Conservation (phyloP, 2,113 vertebrate species). For the Polypterus bichir region DNA sequence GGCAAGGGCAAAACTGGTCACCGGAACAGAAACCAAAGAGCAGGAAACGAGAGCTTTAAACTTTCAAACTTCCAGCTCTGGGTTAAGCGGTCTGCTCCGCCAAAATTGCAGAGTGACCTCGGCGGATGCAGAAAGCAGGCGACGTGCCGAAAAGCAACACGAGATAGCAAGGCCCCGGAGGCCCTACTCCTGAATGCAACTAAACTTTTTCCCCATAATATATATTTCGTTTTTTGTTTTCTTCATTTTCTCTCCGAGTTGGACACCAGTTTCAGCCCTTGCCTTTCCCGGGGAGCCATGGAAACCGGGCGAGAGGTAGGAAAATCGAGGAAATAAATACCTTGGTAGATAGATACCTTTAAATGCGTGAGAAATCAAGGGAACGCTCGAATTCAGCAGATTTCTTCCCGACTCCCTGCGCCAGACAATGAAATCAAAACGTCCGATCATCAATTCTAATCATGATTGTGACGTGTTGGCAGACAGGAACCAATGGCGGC, state of each 20-base stretch:
- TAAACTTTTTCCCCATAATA: constrained; percentile 50
- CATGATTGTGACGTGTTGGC: constrained; percentile 88
- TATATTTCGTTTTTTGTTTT: constrained; percentile 26
- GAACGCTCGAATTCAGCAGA: constrained; percentile 64
- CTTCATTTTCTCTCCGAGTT: constrained; percentile 13
- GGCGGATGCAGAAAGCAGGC: constrained; percentile 1
- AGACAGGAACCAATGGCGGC: constrained; percentile 76
- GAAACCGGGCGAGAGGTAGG: not conserved
- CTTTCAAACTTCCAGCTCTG: constrained; percentile 15
- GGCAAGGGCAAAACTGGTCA: constrained; percentile 7
- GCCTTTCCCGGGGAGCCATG: not conserved
- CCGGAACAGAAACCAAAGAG: constrained; percentile 8
- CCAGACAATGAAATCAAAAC: constrained; percentile 97
- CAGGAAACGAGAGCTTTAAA: constrained; percentile 16
- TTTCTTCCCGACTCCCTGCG: constrained; percentile 71
- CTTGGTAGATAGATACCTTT: constrained; percentile 37
- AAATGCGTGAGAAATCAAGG: constrained; percentile 46
- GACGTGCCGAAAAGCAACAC: not conserved
- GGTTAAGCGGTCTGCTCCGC: constrained; percentile 18
- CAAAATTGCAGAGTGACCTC: constrained; percentile 9
- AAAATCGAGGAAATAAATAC: constrained; percentile 16
- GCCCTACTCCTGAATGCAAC: constrained; percentile 30
- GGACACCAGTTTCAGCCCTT: constrained; percentile 16
- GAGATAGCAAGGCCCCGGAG: constrained; percentile 28
- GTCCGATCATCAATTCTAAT: constrained; percentile 98